phyloP scores from a whole-genome alignment of 2,888 invertebrate species.

The Yponomeuta cagnagella region DNA sequence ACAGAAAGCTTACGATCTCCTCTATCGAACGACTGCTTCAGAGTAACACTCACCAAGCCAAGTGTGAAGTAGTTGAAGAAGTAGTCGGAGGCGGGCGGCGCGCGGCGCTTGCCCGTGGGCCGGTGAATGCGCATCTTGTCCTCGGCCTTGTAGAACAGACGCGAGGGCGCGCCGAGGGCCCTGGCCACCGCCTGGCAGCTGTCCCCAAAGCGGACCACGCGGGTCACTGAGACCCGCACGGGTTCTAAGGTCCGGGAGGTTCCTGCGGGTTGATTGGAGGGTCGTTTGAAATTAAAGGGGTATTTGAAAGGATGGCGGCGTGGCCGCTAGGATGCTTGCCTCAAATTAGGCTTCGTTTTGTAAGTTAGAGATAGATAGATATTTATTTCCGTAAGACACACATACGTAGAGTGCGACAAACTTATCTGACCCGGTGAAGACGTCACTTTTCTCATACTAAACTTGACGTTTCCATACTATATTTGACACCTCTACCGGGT shows the following conservation, averaged over 20 bases:
- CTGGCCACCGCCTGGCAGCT: conserved; percentile 92
- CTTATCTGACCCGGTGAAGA: no score
- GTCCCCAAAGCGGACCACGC: conserved; percentile 88
- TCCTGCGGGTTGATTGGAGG: conserved; percentile 39
- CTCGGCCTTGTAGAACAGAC: conserved; percentile 97
- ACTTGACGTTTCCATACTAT: no score
- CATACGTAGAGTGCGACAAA: no score
- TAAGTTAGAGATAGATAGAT: no score
- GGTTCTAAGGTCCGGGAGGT: conserved; percentile 79
- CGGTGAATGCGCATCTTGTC: conserved; percentile 99
- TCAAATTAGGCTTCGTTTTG: no score
- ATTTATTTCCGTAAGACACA: no score
- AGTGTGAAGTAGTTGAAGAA: conserved; percentile 99
- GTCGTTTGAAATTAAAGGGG: not conserved
- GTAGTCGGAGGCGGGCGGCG: conserved; percentile 92
- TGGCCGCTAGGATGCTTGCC: no score
- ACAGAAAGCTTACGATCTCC: no score
- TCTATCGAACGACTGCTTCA: no score
- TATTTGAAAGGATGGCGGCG: no score
- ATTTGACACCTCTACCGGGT: no score
- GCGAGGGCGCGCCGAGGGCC: conserved; percentile 93
- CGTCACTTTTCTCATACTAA: no score
- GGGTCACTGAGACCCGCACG: conserved; percentile 75
- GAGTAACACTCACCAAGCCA: conserved; percentile 83
- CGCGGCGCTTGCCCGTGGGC: conserved; percentile 87